A percentile compares a stretch with the other conserved stretches of the same genome.
Conservation (phyloP, 2,113 vertebrate genomes). For the Malurus elegans region DNA sequence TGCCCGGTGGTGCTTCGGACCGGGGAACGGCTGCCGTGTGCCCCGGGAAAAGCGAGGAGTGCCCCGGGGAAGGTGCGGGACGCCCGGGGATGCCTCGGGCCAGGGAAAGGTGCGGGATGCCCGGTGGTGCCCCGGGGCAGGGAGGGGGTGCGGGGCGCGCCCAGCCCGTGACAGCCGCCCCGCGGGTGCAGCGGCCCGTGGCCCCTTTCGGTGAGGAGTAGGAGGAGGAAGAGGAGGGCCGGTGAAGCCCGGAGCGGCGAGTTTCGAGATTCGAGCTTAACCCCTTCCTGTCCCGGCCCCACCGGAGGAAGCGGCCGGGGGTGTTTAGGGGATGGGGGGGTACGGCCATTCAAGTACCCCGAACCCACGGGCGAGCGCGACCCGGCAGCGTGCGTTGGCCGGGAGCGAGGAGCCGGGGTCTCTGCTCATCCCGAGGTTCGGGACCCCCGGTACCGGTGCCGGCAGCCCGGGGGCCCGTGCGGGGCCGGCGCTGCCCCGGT, state of each 20-base stretch:
- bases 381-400: background rate
- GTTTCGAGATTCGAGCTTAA: conserved; percentile 21
- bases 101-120: background rate
- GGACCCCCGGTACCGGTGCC: background rate
- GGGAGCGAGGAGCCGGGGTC: background rate
- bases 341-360: background rate
- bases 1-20: background rate
- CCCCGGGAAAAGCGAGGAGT: background rate
- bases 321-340: background rate
- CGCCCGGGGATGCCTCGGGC: background rate
- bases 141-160: background rate
- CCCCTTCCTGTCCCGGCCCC: background rate
- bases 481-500: background rate
- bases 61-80: background rate
- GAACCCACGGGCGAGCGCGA: background rate
- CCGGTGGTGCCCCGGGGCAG: background rate
- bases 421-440: background rate
- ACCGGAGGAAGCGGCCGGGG: background rate
- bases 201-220: conserved; percentile 24
- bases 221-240: conserved; percentile 14
- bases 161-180: background rate
- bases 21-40: background rate
- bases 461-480: background rate
- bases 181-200: background rate
- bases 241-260: background rate